Percentiles rank a stretch among this genome's conserved stretches.
phyloP scores from a whole-genome alignment of 2,113 vertebrate species.

The Clinocottus analis region DNA sequence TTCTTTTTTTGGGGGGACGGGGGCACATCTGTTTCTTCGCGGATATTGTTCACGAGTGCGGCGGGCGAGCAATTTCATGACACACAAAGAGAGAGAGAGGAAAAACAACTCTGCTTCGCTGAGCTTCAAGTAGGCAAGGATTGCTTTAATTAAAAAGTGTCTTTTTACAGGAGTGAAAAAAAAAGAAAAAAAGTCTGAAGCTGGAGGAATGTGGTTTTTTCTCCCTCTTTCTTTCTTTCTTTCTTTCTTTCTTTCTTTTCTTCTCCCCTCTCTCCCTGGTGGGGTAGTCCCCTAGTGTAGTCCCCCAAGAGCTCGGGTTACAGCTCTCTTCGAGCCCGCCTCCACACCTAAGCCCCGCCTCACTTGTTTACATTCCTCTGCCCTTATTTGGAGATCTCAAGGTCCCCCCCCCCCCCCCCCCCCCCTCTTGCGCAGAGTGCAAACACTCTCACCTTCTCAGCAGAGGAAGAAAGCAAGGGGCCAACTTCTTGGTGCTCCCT shows the following conservation, averaged over 20 bases:
- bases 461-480: conserved; percentile 63
- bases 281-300: conserved; percentile 75
- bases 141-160: conserved; percentile 79
- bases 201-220: conserved; percentile 83
- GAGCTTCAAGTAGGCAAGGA: conserved; percentile 55
- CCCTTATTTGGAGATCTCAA: conserved; percentile 84
- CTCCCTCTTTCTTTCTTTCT: conserved; percentile 48
- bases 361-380: conserved; percentile 88
- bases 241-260: conserved; percentile 14
- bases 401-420: conserved; percentile 71
- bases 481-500: conserved; percentile 56
- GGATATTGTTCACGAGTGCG: conserved; percentile 44
- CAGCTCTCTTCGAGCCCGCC: conserved; percentile 75
- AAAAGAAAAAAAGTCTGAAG: conserved; percentile 63
- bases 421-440: conserved; percentile 72
- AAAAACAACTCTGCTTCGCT: conserved; percentile 63
- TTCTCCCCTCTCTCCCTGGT: conserved; percentile 36
- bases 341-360: conserved; percentile 76
- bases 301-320: conserved; percentile 83
- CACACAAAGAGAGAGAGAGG: conserved; percentile 38
- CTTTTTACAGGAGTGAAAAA: conserved; percentile 67
- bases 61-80: conserved; percentile 72
- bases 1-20: not conserved
- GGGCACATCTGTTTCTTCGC: conserved; percentile 75
- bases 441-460: conserved; percentile 75